Percentiles rank a stretch among this genome's conserved stretches.
phyloP scores from a whole-genome alignment of 2,888 invertebrate species.

The Cistogaster globosa region DNA sequence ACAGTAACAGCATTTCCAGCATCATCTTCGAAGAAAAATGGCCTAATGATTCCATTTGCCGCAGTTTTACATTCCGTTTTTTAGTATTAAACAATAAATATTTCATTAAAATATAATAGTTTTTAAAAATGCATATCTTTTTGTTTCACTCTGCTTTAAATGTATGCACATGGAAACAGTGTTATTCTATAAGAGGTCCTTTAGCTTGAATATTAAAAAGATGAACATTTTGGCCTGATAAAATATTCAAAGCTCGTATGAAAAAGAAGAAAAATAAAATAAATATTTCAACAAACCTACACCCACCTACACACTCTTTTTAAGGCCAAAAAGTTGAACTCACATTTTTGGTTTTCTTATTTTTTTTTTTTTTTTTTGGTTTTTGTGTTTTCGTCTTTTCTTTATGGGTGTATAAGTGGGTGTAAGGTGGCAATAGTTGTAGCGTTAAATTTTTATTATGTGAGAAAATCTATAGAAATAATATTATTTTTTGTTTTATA shows the following conservation, averaged over 20 bases:
- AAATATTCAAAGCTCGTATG: conserved; percentile 60
- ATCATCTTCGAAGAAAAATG: no score
- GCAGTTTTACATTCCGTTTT: no score
- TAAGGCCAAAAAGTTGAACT: conserved; percentile 46
- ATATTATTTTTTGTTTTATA: no score
- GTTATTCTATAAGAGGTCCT: not conserved
- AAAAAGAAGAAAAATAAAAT: conserved; percentile 8
- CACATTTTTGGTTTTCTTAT: no score
- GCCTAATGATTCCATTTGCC: no score
- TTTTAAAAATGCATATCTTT: no score
- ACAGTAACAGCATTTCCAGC: no score
- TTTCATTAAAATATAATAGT: no score
- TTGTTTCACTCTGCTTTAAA: no score
- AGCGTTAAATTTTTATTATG: not conserved
- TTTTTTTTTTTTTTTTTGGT: no score
- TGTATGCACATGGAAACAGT: not conserved
- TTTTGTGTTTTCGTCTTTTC: not conserved
- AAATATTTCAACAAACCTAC: conserved; percentile 28
- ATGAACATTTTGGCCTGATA: not conserved
- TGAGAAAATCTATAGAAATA: not conserved
- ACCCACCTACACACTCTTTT: not conserved
- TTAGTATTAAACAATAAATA: no score
- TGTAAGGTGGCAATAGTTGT: not conserved
- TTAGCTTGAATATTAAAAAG: not conserved
- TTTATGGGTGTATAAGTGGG: not conserved